Evolutionary conservation across 2,113 vertebrate species (phyloP).

Genomic region (Hassar affinis): DNA sequence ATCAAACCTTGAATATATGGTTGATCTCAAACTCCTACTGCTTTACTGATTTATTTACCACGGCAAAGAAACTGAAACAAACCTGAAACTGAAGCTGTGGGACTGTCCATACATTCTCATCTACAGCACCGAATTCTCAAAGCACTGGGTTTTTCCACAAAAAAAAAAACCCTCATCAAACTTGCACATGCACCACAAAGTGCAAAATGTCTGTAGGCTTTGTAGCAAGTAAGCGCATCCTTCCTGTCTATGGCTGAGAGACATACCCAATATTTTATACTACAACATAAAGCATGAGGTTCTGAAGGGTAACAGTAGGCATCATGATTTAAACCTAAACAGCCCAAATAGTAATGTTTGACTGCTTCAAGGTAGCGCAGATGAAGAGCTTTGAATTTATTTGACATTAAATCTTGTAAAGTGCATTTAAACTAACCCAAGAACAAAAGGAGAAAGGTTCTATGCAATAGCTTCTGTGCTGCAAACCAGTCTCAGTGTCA

Average conservation of each 20-base stretch:
- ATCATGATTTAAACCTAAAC: not conserved
- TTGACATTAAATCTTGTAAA: not conserved
- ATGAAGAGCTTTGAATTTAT: not conserved
- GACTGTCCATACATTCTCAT: not conserved
- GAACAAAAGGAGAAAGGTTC: not conserved
- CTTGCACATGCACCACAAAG: not conserved
- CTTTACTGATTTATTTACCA: not conserved
- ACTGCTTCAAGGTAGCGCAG: not conserved
- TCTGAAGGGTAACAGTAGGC: not conserved
- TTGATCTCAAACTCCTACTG: too few species aligned
- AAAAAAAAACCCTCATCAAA: too few species aligned
- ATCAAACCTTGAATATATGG: not conserved
- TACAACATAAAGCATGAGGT: not conserved
- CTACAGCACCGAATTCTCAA: not conserved
- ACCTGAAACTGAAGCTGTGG: not conserved
- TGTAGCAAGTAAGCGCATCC: not conserved
- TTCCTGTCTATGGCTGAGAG: not conserved
- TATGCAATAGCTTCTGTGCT: not conserved
- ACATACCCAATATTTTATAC: not conserved
- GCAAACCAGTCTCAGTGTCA: not conserved
- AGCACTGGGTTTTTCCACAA: not conserved
- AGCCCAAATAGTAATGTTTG: not conserved
- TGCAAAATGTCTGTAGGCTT: slow-evolving; percentile 5
- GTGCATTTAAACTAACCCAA: not conserved
- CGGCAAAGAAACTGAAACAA: not conserved